Evolutionary conservation across 2,797 vertebrate species (phyloP).

Genomic region (Rhinophrynus dorsalis): DNA sequence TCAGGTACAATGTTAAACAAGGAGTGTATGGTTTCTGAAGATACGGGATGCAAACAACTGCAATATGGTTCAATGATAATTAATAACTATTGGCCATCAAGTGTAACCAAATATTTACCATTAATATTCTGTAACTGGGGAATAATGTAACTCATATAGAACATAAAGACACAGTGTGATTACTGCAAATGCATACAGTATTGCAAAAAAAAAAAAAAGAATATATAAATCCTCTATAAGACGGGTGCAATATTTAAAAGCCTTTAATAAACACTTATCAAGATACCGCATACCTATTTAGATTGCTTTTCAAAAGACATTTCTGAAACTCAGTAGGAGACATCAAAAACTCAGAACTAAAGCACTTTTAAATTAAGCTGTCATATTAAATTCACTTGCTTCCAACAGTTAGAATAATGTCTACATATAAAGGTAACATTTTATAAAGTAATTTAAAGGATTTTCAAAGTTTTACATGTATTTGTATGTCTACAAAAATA

Average conservation of each 20-base stretch:
- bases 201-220: constrained; percentile 3
- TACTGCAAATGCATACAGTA: constrained; percentile 7
- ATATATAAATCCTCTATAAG: constrained; percentile 14
- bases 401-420: constrained; percentile 24
- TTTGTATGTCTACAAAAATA: not conserved
- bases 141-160: no score
- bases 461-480: constrained; percentile 22
- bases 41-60: not conserved
- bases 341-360: constrained; percentile 32
- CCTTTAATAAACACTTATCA: constrained; percentile 45
- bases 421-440: constrained; percentile 33
- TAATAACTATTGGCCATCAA: no score
- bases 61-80: not conserved
- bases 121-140: not conserved
- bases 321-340: constrained; percentile 46
- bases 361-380: constrained; percentile 42
- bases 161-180: constrained; percentile 13
- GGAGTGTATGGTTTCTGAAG: no score
- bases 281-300: constrained; percentile 27
- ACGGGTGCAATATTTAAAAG: constrained; percentile 36
- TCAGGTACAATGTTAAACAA: no score
- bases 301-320: constrained; percentile 13
- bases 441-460: constrained; percentile 34
- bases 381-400: constrained; percentile 31
- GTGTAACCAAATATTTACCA: no score